Conservation (phyloP, 2,888 invertebrate genomes). For the Tineola bisselliella region DNA sequence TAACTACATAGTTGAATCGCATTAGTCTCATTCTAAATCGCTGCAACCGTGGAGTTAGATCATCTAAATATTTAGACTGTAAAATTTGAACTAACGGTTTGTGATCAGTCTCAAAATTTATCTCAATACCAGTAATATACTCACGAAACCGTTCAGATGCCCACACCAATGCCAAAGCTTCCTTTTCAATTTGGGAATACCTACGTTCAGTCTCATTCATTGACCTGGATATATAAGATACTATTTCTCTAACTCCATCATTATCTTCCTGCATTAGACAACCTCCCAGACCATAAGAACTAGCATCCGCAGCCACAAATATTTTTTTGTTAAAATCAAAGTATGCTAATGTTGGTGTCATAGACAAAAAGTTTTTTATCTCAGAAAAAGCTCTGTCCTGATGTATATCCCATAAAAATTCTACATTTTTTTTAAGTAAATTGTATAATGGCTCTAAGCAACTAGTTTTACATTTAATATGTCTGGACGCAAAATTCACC, state of each 20-base stretch:
- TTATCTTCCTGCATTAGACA: constrained; percentile 14
- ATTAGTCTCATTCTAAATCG: constrained; percentile 19
- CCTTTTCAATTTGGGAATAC: constrained; percentile 13
- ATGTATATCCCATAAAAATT: constrained; percentile 8
- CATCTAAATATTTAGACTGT: constrained; percentile 17
- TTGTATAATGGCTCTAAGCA: constrained; percentile 11
- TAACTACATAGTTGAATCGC: constrained; percentile 19
- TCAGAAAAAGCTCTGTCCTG: constrained; percentile 4
- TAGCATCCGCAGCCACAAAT: constrained; percentile 13
- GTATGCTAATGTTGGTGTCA: background rate
- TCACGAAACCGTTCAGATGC: constrained; percentile 12
- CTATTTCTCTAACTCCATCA: constrained; percentile 7
- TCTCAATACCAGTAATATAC: background rate
- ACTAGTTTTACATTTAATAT: constrained; percentile 14
- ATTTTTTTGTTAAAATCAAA: constrained; percentile 1
- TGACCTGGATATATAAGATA: constrained; percentile 10
- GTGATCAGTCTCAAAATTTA: constrained; percentile 15
- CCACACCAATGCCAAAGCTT: constrained; percentile 15
- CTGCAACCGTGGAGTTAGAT: constrained; percentile 17
- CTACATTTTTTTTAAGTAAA: constrained; percentile 9
- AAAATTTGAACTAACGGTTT: constrained; percentile 17
- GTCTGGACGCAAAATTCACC: constrained; percentile 16
- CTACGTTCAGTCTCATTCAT: constrained; percentile 11
- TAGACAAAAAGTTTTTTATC: background rate
- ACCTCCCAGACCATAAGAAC: constrained; percentile 15